Base-by-base conservation (phyloP, 2,113 vertebrate genomes). In the Zonotrichia leucophrys region DNA sequence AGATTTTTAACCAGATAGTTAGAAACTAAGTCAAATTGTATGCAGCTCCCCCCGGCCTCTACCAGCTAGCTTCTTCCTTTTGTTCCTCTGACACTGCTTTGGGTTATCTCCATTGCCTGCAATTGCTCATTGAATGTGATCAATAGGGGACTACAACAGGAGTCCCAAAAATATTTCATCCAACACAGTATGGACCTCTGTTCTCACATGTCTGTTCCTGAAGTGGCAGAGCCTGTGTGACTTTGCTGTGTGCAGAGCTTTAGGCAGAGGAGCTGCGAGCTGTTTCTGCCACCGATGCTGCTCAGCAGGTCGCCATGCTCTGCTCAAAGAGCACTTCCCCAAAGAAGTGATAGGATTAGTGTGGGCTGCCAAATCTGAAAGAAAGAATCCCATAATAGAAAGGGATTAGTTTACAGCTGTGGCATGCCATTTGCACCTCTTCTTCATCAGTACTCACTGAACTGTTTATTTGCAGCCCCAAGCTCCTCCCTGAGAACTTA, bases 361-460 rank as follows among this genome's bases (percentile, higher is more conserved):
- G 24, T 2, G 3, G 60, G 82, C 22, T 94, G 81, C 47, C 66
- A 80, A 93, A 58, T 27, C 17, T 84, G 68, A 62, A 78, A 86
- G 75, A 84, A 88, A 83, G 18, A 58, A 39, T 67, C 68, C 41
- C 17, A 4, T 68, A 78, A 55, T 63, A 72, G 72, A 66, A 53
- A 7, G 41, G 56, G 73, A 69, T 79, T 87, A 94, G 53, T 27
- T 87, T 75, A 82, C 41, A 89, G 84, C 42, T 94, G 60, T 60
- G n/a, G 30, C n/a, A 21, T 89, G 62, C 69, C 17, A 37, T 91
- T 95, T 79, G 81, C 50, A 53, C 62, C 69, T 82, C 91, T 89
- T 91, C 80, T 49, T 89, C 53, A 22, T 73, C 53, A 81, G 68
- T 52, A 52, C 73, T 79, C 73, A 93, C 81, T 53, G 60, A 94